These are phyloP conservation scores for Electrophaes corylata DNA, from an alignment of 2,888 invertebrate genomes.

Conservation along the genomic window DNA sequence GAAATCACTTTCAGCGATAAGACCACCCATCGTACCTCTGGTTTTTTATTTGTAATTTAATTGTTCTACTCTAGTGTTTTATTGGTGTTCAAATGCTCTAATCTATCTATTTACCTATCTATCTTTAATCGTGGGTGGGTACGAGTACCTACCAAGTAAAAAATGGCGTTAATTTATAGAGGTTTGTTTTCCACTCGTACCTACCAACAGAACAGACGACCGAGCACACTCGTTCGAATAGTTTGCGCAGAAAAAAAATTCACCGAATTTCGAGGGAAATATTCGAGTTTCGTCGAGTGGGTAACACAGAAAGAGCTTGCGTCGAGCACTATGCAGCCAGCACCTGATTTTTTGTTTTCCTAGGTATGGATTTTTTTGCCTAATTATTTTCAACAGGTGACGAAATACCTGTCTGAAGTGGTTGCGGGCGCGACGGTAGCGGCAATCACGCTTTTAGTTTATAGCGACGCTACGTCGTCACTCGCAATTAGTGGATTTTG, in stretches of 20 bases:
- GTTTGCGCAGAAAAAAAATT: conserved; percentile 62
- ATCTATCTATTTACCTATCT: too few species aligned
- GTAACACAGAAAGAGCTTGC: conserved; percentile 70
- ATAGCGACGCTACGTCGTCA: conserved; percentile 63
- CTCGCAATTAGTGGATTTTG: conserved; percentile 74
- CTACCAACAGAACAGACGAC: conserved; percentile 60
- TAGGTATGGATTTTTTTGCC: conserved; percentile 79
- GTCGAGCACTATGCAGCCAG: conserved; percentile 68
- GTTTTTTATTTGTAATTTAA: too few species aligned
- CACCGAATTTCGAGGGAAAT: conserved; percentile 55
- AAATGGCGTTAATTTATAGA: conserved; percentile 47
- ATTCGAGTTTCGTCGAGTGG: conserved; percentile 65
- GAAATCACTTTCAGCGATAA: too few species aligned
- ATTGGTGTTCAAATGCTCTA: too few species aligned
- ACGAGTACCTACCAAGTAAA: conserved; percentile 22
- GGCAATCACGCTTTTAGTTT: conserved; percentile 68
- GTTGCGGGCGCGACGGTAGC: conserved; percentile 38
- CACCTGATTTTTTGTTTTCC: conserved; percentile 80
- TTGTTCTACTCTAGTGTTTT: too few species aligned
- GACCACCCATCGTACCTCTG: too few species aligned
- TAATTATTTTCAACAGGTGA: conserved; percentile 85
- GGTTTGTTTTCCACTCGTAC: conserved; percentile 59
- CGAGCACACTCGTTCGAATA: conserved; percentile 60
- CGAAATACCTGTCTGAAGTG: conserved; percentile 80
- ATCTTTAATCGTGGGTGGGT: too few species aligned